Conservation (phyloP, 2,113 vertebrate genomes). For the Tauraco erythrolophus region DNA sequence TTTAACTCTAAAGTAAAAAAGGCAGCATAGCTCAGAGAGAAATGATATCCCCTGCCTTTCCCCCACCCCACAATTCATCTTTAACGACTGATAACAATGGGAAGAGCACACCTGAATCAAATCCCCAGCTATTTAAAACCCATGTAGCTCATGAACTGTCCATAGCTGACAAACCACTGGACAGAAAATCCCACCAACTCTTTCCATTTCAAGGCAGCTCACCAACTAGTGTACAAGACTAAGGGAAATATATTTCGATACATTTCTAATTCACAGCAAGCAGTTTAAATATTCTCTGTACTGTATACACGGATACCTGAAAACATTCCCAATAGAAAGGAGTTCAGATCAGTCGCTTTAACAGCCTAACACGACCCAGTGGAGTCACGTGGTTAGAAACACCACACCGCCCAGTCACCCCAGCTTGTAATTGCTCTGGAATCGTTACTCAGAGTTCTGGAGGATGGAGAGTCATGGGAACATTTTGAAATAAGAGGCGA, state of each 20-base stretch:
- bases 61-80: not conserved
- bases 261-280: not conserved
- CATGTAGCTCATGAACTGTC: not conserved
- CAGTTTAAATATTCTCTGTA: not conserved
- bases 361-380: not conserved
- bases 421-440: conserved; percentile 7
- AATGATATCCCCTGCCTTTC: not conserved
- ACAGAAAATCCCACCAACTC: not conserved
- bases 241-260: not conserved
- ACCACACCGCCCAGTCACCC: not conserved
- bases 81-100: not conserved
- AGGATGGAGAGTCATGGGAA: conserved; percentile 34
- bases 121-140: not conserved
- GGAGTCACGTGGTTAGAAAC: not conserved
- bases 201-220: not conserved
- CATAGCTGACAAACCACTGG: not conserved
- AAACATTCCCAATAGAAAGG: not conserved
- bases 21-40: not conserved
- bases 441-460: not conserved
- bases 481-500: conserved; percentile 22
- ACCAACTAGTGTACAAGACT: not conserved
- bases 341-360: not conserved
- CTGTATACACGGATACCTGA: not conserved
- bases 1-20: not conserved
- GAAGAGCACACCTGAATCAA: not conserved